Percentiles rank a stretch among this genome's conserved stretches.
phyloP scores from a whole-genome alignment of 2,113 vertebrate species.

The Phalacrocorax aristotelis region DNA sequence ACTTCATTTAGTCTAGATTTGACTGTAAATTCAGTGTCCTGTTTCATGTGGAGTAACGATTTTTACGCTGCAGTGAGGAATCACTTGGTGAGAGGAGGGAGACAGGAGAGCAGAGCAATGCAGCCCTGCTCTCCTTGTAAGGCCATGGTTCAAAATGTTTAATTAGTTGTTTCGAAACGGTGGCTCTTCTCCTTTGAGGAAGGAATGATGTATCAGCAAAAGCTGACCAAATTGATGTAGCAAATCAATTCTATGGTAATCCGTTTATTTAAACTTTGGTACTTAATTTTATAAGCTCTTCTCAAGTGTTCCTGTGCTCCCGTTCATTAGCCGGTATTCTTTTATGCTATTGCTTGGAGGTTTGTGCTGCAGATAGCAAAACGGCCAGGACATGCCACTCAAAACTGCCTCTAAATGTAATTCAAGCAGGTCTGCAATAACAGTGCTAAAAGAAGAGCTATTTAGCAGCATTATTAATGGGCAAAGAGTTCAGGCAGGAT shows the following conservation, averaged over 20 bases:
- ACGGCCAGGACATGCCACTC: constrained; percentile 43
- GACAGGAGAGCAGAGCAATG: not conserved
- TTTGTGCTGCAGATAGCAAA: constrained; percentile 42
- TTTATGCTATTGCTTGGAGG: constrained; percentile 21
- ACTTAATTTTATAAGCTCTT: constrained; percentile 71
- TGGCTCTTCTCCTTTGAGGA: constrained; percentile 20
- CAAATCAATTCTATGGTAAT: constrained; percentile 68
- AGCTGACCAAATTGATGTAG: constrained; percentile 62
- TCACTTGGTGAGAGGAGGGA: not conserved
- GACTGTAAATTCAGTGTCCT: not conserved
- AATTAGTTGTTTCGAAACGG: constrained; percentile 42
- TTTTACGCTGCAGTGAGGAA: not conserved
- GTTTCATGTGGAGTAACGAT: not conserved
- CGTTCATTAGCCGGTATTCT: constrained; percentile 41
- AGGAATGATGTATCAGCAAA: constrained; percentile 60
- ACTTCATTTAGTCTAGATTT: not conserved
- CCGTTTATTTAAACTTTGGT: constrained; percentile 70
- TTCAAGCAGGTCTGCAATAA: constrained; percentile 63
- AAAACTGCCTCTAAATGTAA: constrained; percentile 54
- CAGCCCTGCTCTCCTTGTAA: not conserved
- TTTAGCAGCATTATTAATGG: constrained; percentile 64
- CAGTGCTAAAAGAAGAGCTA: constrained; percentile 66
- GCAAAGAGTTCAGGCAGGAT: constrained; percentile 68
- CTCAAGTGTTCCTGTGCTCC: constrained; percentile 32
- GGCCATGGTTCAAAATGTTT: constrained; percentile 27